Conservation (phyloP, 37 sponge, comb jelly and placozoan genomes). For the Corticium candelabrum region DNA sequence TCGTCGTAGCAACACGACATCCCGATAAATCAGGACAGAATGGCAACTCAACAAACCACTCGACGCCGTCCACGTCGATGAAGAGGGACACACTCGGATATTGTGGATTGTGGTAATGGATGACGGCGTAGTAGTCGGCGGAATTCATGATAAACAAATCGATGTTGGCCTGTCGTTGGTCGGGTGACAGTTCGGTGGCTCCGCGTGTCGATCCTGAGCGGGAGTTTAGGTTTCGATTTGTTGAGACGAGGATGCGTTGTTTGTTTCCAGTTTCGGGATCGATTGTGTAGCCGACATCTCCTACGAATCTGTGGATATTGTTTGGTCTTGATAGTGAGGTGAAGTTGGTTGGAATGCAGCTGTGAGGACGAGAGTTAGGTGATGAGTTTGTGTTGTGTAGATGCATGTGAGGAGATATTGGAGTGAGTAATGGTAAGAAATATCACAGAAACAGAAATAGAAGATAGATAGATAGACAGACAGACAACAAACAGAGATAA, state of each 20-base stretch:
- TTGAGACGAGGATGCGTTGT: background rate
- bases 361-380: too few species aligned
- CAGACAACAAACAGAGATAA: too few species aligned
- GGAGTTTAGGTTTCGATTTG: background rate
- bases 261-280: background rate
- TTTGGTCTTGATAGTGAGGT: too few species aligned
- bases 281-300: background rate
- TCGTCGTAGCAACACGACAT: background rate
- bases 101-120: background rate
- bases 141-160: background rate
- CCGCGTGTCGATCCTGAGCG: background rate
- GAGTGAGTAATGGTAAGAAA: too few species aligned
- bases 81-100: background rate
- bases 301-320: too few species aligned
- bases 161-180: background rate
- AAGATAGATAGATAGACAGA: too few species aligned
- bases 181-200: background rate
- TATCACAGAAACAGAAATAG: too few species aligned
- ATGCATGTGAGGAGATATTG: too few species aligned
- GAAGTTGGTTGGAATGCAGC: too few species aligned
- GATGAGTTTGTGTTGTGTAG: too few species aligned
- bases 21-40: background rate
- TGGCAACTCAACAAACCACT: background rate
- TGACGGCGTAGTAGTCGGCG: background rate
- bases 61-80: background rate